Base-by-base conservation (phyloP, 2,888 invertebrate genomes). In the Ectemnius continuus region DNA sequence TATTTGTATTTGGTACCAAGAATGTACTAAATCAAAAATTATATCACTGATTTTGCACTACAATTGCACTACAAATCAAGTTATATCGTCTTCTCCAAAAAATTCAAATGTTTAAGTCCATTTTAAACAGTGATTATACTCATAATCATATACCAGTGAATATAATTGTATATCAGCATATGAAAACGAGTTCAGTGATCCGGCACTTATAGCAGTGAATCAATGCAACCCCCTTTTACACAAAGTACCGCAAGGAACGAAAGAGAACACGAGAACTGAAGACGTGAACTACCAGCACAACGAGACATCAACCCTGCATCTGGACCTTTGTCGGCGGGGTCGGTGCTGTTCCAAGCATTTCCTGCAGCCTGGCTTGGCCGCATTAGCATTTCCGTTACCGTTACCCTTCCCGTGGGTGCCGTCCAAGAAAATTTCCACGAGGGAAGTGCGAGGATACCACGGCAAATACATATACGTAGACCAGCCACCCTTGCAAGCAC, bases 381-480 rank as follows among this genome's bases (percentile, higher is more conserved):
- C 82, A 86, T 86, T 86, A 85, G 85, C 86, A 87, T 87, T 86
- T 86, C 82, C 84, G 86, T 86, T 85, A 85, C 76, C 81, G 79
- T 81, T 81, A 78, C 74, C 82, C 78, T 80, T 56, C 80, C 81
- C 81, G 66, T 69, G 82, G 78, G 78, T 80, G 76, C 76, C 78
- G 78, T 82, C 82, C 82, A 71, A 80, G 79, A 79, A 75, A 82
- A 82, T 82, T 82, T 80, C 80, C 73, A 36, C 69, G 70, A 79
- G 70, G 60, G 68, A 56, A 70, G 74, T 73, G 66, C 66, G 65
- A 36, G 71, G 69, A 78, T 66, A 74, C 66, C 45, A 60, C 47
- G 58, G 60, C 79, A 67, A 70, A 81, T 76, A 58, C 66, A 66
- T 69, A 76, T 67, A 62, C 70, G 52, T 6, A 36, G 36, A 36